Base-by-base conservation (phyloP, 2,797 vertebrate species). In the Phataginus tricuspis region DNA sequence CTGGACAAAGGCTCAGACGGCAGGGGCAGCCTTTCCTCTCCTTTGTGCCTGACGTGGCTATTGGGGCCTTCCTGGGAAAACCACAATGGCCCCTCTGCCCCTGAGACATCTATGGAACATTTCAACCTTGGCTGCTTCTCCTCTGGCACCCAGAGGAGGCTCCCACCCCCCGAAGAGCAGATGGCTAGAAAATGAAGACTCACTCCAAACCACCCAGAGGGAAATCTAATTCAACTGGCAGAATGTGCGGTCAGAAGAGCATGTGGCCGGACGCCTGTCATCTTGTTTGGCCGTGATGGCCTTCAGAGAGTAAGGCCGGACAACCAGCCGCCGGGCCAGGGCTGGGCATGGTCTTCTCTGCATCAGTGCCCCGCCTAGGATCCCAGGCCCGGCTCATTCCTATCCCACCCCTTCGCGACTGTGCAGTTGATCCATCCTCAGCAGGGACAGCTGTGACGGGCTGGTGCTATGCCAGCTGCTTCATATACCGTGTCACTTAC, bases 111-210 rank as follows among this genome's bases (percentile, higher is more conserved):
- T 5, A 0, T 5, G 66, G 53, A 45, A 37, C 71, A 23, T 14
- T 27, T 25, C 77, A 25, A 19, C 74, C 37, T 49, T 74, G 79
- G 91, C 85, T 53, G 53, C 72, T 55, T 11, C 91, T 71, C 86
- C 27, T 25, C 83, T 96, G 94, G 96, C 91, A 74, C 85, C 39
- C 77, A 64, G 85, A 92, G 91, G 94, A 51, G 77, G 87, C 71
- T 74, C 49, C 95, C 84, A 78, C 90, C 74, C 94, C 96, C 95
- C 93, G 94, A 93, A 97, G 83, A 95, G 74, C 96, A 95, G 96
- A 96, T 94, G 94, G 92, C 37, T 94, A 86, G 95, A 92, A 86
- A 96, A 74, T 74, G 82, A 87, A 87, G 83, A 23, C 61, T 95
- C 49, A 27, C 34, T 9, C 51, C 7, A 78, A 27, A 59, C n/a